Base-by-base conservation (phyloP, 2,888 invertebrate genomes). In the Epiblema foenella region DNA sequence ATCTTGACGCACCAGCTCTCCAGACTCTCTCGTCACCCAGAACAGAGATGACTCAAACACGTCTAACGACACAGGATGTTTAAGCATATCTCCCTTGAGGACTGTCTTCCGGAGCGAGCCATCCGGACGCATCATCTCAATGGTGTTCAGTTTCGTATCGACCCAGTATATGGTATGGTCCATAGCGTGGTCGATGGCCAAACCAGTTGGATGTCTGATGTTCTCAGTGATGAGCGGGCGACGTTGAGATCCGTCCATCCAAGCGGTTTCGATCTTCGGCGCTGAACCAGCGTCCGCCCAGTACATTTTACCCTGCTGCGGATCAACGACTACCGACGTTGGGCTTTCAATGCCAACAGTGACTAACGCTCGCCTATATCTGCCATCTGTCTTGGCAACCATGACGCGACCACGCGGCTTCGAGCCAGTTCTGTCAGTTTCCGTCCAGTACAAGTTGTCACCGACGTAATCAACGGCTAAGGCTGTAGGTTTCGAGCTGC, bases 221-320 rank as follows among this genome's bases (percentile, higher is more conserved):
- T 95, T 95, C 73, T 97, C 97, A 0, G 96, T 95, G 9, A 98
- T 96, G 2, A 99, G 87, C 0, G 97, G 95, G 67, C 96, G 94
- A 2, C 98, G 95, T 84, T 98, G 97, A 0, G 96, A 97, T 0
- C 99, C 99, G 83, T 99, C 99, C 98, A 99, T 98, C 98, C 99
- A 99, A 1, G 98, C 95, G 4, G 96, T 95, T 86, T 99, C 99
- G 74, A 99, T 98, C 89, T 98, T 99, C 0, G 98, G 98, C 3
- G 96, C 96, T 0, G 96, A 96, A 7, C 99, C 98, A 0, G 97
- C 96, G 86, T 99, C 99, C 0, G 98, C 95, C 98, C 99, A 99
- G 89, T 97, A 98, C 95, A 99, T 96, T 76, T 95, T 94, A 0
- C 99, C 98, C 73, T 95, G 87, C 77, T 97, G 96, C 0, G 98